Evolutionary conservation across 2,888 invertebrate genomes (phyloP).

Genomic region (Platypus cylindrus): DNA sequence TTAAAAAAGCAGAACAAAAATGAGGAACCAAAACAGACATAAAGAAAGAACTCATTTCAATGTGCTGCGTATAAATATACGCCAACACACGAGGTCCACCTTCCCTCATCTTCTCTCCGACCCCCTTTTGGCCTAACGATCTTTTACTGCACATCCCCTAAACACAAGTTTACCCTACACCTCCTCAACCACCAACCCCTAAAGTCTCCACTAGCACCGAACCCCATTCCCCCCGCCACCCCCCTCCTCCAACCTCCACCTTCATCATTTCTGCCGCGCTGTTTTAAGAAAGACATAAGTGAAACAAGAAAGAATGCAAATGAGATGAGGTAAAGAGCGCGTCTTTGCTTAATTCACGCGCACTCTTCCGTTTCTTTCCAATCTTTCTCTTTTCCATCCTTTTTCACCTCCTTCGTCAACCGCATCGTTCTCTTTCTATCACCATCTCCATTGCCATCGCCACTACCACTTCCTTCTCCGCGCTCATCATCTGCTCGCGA

Average conservation of each 20-base stretch:
- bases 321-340: conserved; percentile 32
- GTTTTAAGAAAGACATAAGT: conserved; percentile 23
- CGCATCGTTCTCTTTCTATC: conserved; percentile 1
- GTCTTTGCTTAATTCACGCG: conserved; percentile 38
- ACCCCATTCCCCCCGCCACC: conserved; percentile 6
- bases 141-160: too few species aligned
- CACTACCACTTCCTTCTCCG: conserved; percentile 19
- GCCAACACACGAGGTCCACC: too few species aligned
- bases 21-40: conserved; percentile 17
- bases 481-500: conserved; percentile 17
- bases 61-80: too few species aligned
- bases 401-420: too few species aligned
- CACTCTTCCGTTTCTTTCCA: conserved; percentile 38
- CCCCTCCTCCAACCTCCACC: conserved; percentile 7
- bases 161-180: conserved; percentile 10
- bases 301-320: conserved; percentile 32
- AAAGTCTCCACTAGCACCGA: conserved; percentile 8
- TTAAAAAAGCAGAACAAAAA: too few species aligned
- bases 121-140: too few species aligned
- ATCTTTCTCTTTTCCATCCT: too few species aligned
- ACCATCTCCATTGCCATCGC: conserved; percentile 5
- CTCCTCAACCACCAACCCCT: conserved; percentile 3
- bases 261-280: conserved; percentile 7
- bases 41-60: not conserved
- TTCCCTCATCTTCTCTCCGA: too few species aligned